Evolutionary conservation across 2,888 invertebrate species (phyloP).

Genomic region (Lottia gigantea): DNA sequence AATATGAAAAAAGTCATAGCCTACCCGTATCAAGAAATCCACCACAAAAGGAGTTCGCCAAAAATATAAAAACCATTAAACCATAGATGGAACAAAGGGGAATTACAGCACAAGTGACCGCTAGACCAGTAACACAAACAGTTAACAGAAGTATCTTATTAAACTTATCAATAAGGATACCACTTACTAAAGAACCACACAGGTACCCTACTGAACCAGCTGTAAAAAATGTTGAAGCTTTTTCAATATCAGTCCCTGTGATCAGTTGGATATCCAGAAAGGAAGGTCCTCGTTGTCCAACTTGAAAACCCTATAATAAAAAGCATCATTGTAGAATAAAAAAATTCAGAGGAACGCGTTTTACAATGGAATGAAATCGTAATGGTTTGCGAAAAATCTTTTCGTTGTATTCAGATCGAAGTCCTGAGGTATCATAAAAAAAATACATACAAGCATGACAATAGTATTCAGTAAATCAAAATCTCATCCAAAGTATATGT

Average conservation of each 20-base stretch:
- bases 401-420: too few relatives aligned
- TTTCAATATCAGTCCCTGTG: slow-evolving; percentile 52
- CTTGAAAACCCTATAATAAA: slow-evolving; percentile 63
- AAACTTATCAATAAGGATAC: slow-evolving; percentile 52
- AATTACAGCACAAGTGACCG: slow-evolving; percentile 59
- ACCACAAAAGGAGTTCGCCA: slow-evolving; percentile 59
- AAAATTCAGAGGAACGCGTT: too few relatives aligned
- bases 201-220: slow-evolving; percentile 66
- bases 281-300: slow-evolving; percentile 68
- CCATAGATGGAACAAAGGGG: slow-evolving; percentile 65
- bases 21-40: slow-evolving; percentile 59
- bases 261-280: slow-evolving; percentile 64
- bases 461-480: too few relatives aligned
- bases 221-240: slow-evolving; percentile 64
- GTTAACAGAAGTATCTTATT: slow-evolving; percentile 63
- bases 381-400: too few relatives aligned
- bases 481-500: too few relatives aligned
- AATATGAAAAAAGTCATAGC: neutral
- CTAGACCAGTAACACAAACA: slow-evolving; percentile 60
- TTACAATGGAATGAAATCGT: too few relatives aligned
- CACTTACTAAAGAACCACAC: slow-evolving; percentile 63
- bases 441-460: too few relatives aligned
- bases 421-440: too few relatives aligned
- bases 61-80: slow-evolving; percentile 54
- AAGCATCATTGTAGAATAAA: neutral